These are phyloP conservation scores for Phymorhynchus buccinoides DNA, from an alignment of 1,140 invertebrate genomes.

Conservation along the genomic window DNA sequence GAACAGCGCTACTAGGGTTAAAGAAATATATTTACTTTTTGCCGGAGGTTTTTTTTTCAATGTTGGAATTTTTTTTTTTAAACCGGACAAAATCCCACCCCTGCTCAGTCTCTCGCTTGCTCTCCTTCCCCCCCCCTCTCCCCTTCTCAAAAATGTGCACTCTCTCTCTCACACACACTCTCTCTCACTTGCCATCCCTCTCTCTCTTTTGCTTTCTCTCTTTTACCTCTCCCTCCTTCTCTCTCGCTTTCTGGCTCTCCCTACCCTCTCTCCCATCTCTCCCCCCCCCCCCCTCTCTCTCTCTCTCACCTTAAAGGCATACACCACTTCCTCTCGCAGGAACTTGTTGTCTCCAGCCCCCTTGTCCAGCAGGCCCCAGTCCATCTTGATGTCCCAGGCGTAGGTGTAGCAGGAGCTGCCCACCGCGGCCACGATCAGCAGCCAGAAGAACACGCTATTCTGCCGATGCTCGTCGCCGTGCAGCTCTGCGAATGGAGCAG, in stretches of 20 bases:
- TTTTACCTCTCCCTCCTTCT: background rate
- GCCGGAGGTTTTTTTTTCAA: too few species aligned
- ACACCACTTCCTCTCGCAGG: slow-evolving; percentile 81
- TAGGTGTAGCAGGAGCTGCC: slow-evolving; percentile 89
- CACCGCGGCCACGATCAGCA: slow-evolving; percentile 78
- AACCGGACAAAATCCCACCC: too few species aligned
- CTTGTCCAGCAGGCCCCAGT: slow-evolving; percentile 97
- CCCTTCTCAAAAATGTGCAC: background rate
- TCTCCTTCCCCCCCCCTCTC: background rate
- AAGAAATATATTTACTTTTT: too few species aligned
- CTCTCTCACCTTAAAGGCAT: slow-evolving; percentile 74
- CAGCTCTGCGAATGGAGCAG: slow-evolving; percentile 64
- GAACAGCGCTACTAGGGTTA: too few species aligned
- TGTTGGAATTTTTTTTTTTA: too few species aligned
- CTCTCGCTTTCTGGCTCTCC: too few species aligned
- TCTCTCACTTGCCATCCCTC: too few species aligned
- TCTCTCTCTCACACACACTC: too few species aligned
- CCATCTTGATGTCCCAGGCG: slow-evolving; percentile 97
- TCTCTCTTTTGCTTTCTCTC: too few species aligned
- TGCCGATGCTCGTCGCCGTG: slow-evolving; percentile 56
- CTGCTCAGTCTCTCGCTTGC: background rate
- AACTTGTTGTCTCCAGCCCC: slow-evolving; percentile 86
- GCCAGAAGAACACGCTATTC: slow-evolving; percentile 68
- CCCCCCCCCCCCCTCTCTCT: background rate
- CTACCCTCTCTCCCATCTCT: background rate